Evolutionary conservation across 2,113 vertebrate genomes (phyloP).

Genomic region (Callipepla squamata): DNA sequence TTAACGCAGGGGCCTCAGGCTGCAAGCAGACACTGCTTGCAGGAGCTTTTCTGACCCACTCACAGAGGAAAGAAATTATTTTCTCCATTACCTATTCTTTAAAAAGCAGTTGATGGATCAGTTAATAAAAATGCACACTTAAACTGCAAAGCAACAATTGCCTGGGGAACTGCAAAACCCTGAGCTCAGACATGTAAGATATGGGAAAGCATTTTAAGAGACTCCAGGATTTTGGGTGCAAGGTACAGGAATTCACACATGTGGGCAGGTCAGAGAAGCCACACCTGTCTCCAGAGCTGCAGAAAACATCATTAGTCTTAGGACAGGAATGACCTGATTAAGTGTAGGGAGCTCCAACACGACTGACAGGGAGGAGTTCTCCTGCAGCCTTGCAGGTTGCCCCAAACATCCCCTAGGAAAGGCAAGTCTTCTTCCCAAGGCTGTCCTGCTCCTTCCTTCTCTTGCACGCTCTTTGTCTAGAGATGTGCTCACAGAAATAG

Average conservation of each 20-base stretch:
- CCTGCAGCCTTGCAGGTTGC: not conserved
- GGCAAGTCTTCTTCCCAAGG: not conserved
- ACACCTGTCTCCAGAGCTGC: not conserved
- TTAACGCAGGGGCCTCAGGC: not conserved
- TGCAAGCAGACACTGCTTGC: not conserved
- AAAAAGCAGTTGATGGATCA: not conserved
- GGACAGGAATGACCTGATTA: not conserved
- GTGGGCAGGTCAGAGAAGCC: not conserved
- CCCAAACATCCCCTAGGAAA: not conserved
- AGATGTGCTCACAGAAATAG: not conserved
- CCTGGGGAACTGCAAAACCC: not conserved
- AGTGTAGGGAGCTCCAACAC: not conserved
- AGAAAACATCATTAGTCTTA: not conserved
- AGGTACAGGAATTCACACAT: not conserved
- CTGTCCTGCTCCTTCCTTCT: not conserved
- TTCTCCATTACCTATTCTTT: not conserved
- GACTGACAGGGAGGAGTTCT: not conserved
- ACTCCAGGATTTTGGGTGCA: not conserved
- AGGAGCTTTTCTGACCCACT: not conserved
- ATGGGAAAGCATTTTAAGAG: not conserved
- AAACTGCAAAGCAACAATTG: not conserved
- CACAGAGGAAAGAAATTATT: not conserved
- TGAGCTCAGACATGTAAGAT: not conserved
- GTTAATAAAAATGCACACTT: not conserved
- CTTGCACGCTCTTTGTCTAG: not conserved